Base-by-base conservation (phyloP, 2,888 invertebrate genomes). In the Drosophila quinaria region DNA sequence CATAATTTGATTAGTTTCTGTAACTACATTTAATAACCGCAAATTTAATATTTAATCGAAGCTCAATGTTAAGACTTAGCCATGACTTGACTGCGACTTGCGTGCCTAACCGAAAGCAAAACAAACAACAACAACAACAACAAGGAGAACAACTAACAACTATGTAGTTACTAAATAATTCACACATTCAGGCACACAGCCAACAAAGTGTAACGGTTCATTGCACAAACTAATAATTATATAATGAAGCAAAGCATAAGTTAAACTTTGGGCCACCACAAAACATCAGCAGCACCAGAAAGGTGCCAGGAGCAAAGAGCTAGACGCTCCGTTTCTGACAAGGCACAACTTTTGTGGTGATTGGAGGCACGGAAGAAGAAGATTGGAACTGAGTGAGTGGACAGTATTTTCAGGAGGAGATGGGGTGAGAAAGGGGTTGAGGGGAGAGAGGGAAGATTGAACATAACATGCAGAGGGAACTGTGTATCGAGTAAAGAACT, bases 201-300 rank as follows among this genome's bases (percentile, higher is more conserved):
- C 46, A 47, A 70, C 72, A 67, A n/a, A 74, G 60, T 70, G 47
- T 46, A 80, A 80, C 83, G 87, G 74, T 85, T 87, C 80, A 85
- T 80, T 83, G 81, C 80, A 74, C 81, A 86, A 80, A 85, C 81
- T 81, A 83, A 86, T 86, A 86, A 85, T 87, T 81, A 87, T 80
- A 86, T 85, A 83, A 86, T 87, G 78, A 81, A 78, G 73, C 80
- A 72, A 68, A 76, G 69, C 75, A 72, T 55, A 65, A 76, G 75
- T 49, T 65, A 22, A 76, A 76, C 76, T 75, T 62, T 68, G 61
- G 39, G 37, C 56, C 29, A n/a, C 54, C 8, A 11, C 17, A 22
- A 39, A 15, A 25, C 19, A 56, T 11, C 11, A 33, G 9, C 41
- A 19, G 4, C 17, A 44, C 3, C 46, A 13, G 17, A 6, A 19